These are phyloP conservation scores for Habroteleia sp. DNA, from an alignment of 2,888 invertebrate species.

Conservation along the genomic window DNA sequence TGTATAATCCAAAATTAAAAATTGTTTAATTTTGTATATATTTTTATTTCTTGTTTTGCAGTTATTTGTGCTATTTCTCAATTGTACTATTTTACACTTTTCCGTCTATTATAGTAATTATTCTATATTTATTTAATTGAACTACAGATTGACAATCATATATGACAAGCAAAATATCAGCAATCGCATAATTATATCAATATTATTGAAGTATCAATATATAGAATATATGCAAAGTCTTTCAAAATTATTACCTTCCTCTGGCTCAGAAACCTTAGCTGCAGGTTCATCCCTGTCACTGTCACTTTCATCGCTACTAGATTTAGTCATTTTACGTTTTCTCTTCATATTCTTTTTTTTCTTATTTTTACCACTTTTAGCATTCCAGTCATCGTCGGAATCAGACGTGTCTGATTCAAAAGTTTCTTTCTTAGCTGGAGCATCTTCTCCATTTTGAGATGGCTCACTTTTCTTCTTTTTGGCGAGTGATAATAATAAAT, in stretches of 20 bases:
- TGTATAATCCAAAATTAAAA: no score
- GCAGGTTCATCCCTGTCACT: conserved; percentile 80
- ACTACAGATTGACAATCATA: no score
- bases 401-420: conserved; percentile 83
- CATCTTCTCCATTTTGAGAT: conserved; percentile 75
- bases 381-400: conserved; percentile 82
- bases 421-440: conserved; percentile 71
- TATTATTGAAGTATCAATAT: no score
- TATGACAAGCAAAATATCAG: no score
- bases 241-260: conserved; percentile 85
- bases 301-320: conserved; percentile 78
- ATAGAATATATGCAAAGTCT: no score
- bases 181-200: no score
- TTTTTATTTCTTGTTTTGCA: no score
- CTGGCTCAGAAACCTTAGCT: conserved; percentile 88
- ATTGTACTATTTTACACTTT: no score
- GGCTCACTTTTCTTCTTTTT: conserved; percentile 87
- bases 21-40: no score
- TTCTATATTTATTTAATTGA: no score
- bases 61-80: no score
- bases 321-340: conserved; percentile 72
- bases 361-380: conserved; percentile 77
- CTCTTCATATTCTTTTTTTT: conserved; percentile 46
- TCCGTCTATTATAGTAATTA: no score
- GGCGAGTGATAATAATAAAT: conserved; percentile 89